Percentiles rank a stretch among this genome's conserved stretches.
Conservation (phyloP, 2,797 vertebrate genomes). For the Platalea minor region DNA sequence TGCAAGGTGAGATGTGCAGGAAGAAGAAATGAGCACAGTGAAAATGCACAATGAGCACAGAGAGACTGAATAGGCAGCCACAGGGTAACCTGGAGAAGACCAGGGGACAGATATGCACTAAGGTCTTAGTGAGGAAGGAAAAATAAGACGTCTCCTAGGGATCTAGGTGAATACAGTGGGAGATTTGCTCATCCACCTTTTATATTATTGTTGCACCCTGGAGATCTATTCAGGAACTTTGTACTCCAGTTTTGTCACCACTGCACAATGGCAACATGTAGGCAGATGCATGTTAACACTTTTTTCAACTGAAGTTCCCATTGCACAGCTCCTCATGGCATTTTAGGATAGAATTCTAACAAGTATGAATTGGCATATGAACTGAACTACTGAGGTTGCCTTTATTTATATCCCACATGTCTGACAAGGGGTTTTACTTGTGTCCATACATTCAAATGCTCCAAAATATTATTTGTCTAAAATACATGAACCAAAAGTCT, state of each 20-base stretch:
- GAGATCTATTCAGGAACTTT: neutral
- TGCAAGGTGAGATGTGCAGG: neutral
- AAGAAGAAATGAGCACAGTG: neutral
- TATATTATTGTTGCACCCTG: neutral
- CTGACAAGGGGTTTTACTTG: neutral
- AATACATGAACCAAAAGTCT: neutral
- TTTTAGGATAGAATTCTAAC: neutral
- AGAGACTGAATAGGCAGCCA: neutral
- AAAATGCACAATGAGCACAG: neutral
- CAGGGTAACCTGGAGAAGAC: neutral
- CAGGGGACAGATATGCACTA: neutral
- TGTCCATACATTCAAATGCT: neutral
- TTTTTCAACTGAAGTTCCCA: neutral
- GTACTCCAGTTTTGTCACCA: neutral
- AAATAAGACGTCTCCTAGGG: neutral
- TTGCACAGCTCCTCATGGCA: neutral
- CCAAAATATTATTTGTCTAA: neutral
- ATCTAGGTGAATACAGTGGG: neutral
- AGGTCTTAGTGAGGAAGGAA: neutral
- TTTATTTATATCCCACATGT: neutral
- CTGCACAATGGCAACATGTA: fast-evolving
- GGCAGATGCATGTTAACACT: neutral
- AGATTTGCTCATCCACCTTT: neutral
- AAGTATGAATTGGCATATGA: neutral
- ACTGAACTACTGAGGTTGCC: neutral